phyloP scores from a whole-genome alignment of 2,888 invertebrate genomes.

The Endotricha flammealis region DNA sequence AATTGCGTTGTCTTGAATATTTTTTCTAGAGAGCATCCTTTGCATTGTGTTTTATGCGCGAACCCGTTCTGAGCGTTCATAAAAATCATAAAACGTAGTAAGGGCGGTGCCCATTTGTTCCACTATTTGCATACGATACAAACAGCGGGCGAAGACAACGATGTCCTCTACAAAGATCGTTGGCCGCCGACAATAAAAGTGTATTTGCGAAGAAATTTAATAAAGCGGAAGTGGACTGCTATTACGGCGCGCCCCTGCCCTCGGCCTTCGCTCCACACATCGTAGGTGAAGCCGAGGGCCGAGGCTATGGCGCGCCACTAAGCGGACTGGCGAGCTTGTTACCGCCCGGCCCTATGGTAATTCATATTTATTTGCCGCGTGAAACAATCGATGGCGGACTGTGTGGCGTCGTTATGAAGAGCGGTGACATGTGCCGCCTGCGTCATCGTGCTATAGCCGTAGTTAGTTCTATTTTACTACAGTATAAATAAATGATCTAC shows the following conservation, averaged over 20 bases:
- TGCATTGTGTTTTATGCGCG: slow-evolving; percentile 44
- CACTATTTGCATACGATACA: slow-evolving; percentile 73
- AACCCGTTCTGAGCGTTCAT: slow-evolving; percentile 37
- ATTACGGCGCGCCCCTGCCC: slow-evolving; percentile 50
- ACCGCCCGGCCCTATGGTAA: slow-evolving; percentile 28
- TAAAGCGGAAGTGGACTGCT: slow-evolving; percentile 74
- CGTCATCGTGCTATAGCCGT: too few relatives aligned
- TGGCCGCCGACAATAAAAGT: slow-evolving; percentile 69
- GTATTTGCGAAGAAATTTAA: slow-evolving; percentile 78
- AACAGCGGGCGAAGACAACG: slow-evolving; percentile 55
- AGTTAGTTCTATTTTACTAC: too few relatives aligned
- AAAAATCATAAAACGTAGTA: slow-evolving; percentile 65
- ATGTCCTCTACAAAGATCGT: slow-evolving; percentile 64
- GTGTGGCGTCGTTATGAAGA: slow-evolving; percentile 16
- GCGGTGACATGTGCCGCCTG: slow-evolving; percentile 14
- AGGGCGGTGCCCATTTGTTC: slow-evolving; percentile 58
- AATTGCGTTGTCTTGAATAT: slow-evolving; percentile 34
- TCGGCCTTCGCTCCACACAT: slow-evolving; percentile 10
- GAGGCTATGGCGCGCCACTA: too few relatives aligned
- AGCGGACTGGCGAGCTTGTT: slow-evolving; percentile 27
- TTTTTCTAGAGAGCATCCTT: slow-evolving; percentile 31
- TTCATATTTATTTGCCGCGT: slow-evolving; percentile 39
- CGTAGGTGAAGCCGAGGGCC: slow-evolving; percentile 21
- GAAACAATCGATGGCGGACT: slow-evolving; percentile 24
- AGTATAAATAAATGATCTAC: too few relatives aligned